Conservation (phyloP, 2,113 vertebrate species). For the Amia ocellicauda region DNA sequence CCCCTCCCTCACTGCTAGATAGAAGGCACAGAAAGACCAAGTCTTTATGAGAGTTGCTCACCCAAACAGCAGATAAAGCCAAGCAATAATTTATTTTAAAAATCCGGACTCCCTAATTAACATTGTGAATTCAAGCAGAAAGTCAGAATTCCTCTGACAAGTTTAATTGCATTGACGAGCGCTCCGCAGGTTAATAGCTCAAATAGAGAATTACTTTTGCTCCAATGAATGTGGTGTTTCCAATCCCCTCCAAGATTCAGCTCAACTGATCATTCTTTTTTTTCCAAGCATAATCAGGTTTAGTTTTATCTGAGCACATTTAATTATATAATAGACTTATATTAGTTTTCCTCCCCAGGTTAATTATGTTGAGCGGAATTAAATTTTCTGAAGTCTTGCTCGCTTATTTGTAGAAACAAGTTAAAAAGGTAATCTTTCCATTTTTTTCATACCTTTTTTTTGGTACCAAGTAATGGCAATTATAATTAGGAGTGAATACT, state of each 20-base stretch:
- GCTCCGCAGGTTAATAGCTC: constrained; percentile 59
- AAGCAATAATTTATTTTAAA: constrained; percentile 57
- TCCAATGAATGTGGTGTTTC: constrained; percentile 49
- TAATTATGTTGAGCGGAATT: constrained; percentile 69
- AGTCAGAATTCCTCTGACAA: constrained; percentile 50
- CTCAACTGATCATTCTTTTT: constrained; percentile 31
- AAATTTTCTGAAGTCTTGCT: constrained; percentile 63
- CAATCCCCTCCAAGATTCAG: constrained; percentile 48
- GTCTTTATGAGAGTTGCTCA: constrained; percentile 60
- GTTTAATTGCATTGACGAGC: constrained; percentile 54
- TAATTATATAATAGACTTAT: constrained; percentile 71
- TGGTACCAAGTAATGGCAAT: neutral
- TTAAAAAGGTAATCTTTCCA: constrained; percentile 3
- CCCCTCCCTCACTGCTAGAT: constrained; percentile 52
- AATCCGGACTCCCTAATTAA: constrained; percentile 65
- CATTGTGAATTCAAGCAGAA: constrained; percentile 70
- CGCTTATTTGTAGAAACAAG: constrained; percentile 51
- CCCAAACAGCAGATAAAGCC: constrained; percentile 54
- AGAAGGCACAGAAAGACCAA: constrained; percentile 38
- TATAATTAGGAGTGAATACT: neutral
- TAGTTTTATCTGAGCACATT: constrained; percentile 66
- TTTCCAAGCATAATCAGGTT: constrained; percentile 54
- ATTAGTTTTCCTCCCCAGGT: constrained; percentile 60
- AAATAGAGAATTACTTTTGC: constrained; percentile 57
- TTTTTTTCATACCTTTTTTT: neutral